phyloP scores from a whole-genome alignment of 1,140 invertebrate genomes.

The Magallana gigas region DNA sequence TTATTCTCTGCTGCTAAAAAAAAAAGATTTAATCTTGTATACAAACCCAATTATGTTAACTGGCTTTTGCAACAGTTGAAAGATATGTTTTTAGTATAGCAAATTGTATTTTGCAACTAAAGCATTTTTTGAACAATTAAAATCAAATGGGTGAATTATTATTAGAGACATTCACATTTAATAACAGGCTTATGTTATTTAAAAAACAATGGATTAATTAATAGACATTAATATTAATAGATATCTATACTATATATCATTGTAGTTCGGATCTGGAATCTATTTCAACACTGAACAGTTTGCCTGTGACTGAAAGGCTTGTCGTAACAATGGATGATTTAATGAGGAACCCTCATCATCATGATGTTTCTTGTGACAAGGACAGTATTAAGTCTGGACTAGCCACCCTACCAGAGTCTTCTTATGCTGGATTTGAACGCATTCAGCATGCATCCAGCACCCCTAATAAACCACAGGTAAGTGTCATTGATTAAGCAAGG shows the following conservation, averaged over 20 bases:
- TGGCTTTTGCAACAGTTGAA: too few species aligned
- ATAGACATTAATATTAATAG: too few species aligned
- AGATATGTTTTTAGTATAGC: too few species aligned
- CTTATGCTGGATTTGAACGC: constrained; percentile 71
- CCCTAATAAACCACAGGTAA: constrained; percentile 63
- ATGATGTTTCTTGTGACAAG: constrained; percentile 57
- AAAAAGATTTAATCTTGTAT: too few species aligned
- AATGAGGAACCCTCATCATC: constrained; percentile 42
- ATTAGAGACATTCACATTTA: too few species aligned
- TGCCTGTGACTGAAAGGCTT: constrained; percentile 42
- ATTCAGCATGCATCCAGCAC: constrained; percentile 68
- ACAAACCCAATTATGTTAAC: too few species aligned
- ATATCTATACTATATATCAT: not conserved
- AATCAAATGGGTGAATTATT: too few species aligned
- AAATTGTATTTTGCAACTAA: too few species aligned
- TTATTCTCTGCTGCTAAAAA: too few species aligned
- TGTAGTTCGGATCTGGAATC: constrained; percentile 48
- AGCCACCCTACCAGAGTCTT: constrained; percentile 69
- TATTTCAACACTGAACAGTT: constrained; percentile 50
- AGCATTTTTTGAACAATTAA: too few species aligned
- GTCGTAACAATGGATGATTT: constrained; percentile 50
- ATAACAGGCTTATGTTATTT: too few species aligned
- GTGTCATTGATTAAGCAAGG: not conserved
- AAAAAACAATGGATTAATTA: too few species aligned
- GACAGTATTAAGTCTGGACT: constrained; percentile 67